phyloP scores from a whole-genome alignment of 2,888 invertebrate species.

The Trachelus stipa region DNA sequence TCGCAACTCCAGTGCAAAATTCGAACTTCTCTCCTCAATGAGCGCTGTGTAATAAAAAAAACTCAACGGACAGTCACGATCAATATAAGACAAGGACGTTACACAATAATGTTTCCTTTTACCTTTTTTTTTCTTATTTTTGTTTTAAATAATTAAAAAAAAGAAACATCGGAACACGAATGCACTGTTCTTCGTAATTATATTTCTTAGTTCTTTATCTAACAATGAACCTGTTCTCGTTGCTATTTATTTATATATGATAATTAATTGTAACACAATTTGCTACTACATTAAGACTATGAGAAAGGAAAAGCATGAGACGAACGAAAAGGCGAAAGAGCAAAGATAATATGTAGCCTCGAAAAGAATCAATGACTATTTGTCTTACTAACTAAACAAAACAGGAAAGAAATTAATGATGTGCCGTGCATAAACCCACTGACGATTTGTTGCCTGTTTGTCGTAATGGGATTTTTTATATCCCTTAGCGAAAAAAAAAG shows the following conservation, averaged over 20 bases:
- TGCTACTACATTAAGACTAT: neutral
- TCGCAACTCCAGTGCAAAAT: neutral
- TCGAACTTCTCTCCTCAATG: neutral
- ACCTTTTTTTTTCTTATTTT: conserved; percentile 11
- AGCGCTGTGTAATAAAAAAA: neutral
- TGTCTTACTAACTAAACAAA: neutral
- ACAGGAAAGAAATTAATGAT: neutral
- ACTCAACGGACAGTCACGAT: neutral
- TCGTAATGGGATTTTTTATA: neutral
- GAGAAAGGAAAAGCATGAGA: neutral
- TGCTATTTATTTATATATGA: conserved; percentile 53
- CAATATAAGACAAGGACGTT: neutral
- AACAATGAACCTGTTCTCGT: conserved; percentile 31
- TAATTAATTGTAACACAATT: conserved; percentile 30
- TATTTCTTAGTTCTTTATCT: neutral
- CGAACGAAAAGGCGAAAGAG: neutral
- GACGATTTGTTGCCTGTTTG: conserved; percentile 2
- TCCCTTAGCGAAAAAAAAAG: neutral
- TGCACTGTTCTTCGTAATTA: neutral
- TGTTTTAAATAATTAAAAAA: neutral
- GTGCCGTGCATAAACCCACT: neutral
- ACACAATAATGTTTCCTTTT: neutral
- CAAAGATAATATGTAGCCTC: neutral
- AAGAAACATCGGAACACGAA: neutral
- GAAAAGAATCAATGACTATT: neutral